These are phyloP conservation scores for Ryuthela nishihirai DNA, from an alignment of 2,888 invertebrate genomes.

Conservation along the genomic window DNA sequence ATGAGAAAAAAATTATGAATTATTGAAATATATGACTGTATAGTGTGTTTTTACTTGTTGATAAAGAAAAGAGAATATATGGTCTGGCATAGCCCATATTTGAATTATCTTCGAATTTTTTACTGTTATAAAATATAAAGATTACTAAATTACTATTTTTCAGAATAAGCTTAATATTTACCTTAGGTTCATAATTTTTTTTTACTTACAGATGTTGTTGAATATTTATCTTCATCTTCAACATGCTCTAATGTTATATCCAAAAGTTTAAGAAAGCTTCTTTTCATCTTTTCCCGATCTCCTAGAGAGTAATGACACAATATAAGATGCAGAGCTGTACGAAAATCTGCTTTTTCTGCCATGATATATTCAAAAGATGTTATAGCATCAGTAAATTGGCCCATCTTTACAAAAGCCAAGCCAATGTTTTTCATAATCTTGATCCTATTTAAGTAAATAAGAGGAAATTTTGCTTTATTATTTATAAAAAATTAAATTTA, in stretches of 20 bases:
- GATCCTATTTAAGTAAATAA: slow-evolving; percentile 60
- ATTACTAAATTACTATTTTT: no score
- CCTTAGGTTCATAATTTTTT: no score
- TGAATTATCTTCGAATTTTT: no score
- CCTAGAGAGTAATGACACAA: slow-evolving; percentile 83
- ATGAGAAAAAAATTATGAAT: no score
- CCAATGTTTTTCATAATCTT: slow-evolving; percentile 99
- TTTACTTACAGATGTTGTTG: slow-evolving; percentile 51
- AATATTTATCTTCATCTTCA: slow-evolving; percentile 73
- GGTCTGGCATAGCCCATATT: no score
- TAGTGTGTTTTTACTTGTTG: no score
- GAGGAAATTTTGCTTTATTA: no score
- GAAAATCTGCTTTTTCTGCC: slow-evolving; percentile 88
- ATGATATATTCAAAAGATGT: slow-evolving; percentile 97
- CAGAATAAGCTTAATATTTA: no score
- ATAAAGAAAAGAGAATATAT: no score
- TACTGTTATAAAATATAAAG: no score
- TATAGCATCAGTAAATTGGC: slow-evolving; percentile 92
- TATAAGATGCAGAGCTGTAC: slow-evolving; percentile 78
- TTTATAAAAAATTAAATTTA: no score
- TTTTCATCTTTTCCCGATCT: slow-evolving; percentile 89
- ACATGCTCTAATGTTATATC: slow-evolving; percentile 72
- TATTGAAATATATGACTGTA: no score
- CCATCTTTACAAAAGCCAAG: slow-evolving; percentile 89
- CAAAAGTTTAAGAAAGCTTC: slow-evolving; percentile 82